phyloP scores from a whole-genome alignment of 2,888 invertebrate genomes.

The Operophtera brumata region DNA sequence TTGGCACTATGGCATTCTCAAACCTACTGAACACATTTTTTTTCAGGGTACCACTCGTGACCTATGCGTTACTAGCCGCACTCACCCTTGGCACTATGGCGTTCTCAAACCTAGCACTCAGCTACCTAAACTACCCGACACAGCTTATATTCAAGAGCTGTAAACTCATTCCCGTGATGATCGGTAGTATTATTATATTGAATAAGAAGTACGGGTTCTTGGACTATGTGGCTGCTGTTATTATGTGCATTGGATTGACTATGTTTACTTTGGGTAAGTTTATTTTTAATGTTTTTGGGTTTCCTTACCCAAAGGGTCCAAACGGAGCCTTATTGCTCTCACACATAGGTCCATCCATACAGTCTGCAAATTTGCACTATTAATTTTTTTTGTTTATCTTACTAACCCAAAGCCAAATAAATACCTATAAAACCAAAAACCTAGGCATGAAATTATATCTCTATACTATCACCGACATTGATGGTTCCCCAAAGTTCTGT shows the following conservation, averaged over 20 bases:
- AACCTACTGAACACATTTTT: constrained; percentile 88
- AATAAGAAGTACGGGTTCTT: constrained; percentile 91
- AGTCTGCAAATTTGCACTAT: no score
- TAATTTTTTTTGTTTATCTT: no score
- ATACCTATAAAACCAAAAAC: no score
- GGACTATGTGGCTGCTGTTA: constrained; percentile 90
- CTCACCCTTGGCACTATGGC: constrained; percentile 98
- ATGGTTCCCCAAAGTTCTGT: no score
- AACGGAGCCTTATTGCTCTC: no score
- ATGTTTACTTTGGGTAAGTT: constrained; percentile 93
- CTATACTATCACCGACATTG: no score
- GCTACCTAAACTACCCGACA: constrained; percentile 97
- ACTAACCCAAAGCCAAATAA: no score
- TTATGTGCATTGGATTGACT: constrained; percentile 94
- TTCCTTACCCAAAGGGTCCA: no score
- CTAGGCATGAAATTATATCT: no score
- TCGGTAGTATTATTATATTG: constrained; percentile 96
- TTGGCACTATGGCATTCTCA: constrained; percentile 97
- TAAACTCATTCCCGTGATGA: constrained; percentile 96
- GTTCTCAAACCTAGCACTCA: constrained; percentile 95
- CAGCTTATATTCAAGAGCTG: constrained; percentile 99
- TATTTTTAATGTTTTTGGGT: no score
- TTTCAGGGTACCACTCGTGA: constrained; percentile 89
- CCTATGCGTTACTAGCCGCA: constrained; percentile 90
- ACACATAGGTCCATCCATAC: no score